Percentiles rank a stretch among this genome's conserved stretches.
Evolutionary conservation across 2,113 vertebrate species (phyloP).

Genomic region (Lepus europaeus): DNA sequence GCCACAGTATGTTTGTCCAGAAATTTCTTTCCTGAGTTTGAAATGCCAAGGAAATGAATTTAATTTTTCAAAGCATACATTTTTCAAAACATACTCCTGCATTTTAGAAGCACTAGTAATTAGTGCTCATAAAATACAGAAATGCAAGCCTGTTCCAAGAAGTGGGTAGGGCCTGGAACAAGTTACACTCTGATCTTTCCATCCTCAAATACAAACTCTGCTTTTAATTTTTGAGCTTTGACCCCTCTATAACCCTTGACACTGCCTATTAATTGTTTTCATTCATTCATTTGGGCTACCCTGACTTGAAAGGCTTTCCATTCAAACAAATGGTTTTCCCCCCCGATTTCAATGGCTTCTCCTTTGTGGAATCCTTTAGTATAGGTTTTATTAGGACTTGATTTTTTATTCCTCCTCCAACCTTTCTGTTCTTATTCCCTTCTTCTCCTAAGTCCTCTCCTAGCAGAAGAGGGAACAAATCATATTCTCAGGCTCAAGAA

Average conservation of each 20-base stretch:
- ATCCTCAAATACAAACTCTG: background rate
- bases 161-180: background rate
- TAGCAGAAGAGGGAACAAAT: background rate
- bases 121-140: conserved; percentile 35
- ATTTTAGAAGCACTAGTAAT: conserved; percentile 46
- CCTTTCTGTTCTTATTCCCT: background rate
- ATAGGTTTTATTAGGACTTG: background rate
- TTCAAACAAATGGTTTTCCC: background rate
- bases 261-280: background rate
- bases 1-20: background rate
- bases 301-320: background rate
- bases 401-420: background rate
- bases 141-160: background rate
- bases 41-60: background rate
- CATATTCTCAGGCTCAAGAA: background rate
- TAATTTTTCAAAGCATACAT: conserved; percentile 22
- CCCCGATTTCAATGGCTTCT: background rate
- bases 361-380: background rate
- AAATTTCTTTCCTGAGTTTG: background rate
- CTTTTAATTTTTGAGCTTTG: background rate
- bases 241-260: background rate
- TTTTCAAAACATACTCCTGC: conserved; percentile 32
- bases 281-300: background rate
- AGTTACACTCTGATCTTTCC: background rate
- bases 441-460: background rate